These are phyloP conservation scores for Setophaga coronata DNA, from an alignment of 2,113 vertebrate species.

Conservation along the genomic window DNA sequence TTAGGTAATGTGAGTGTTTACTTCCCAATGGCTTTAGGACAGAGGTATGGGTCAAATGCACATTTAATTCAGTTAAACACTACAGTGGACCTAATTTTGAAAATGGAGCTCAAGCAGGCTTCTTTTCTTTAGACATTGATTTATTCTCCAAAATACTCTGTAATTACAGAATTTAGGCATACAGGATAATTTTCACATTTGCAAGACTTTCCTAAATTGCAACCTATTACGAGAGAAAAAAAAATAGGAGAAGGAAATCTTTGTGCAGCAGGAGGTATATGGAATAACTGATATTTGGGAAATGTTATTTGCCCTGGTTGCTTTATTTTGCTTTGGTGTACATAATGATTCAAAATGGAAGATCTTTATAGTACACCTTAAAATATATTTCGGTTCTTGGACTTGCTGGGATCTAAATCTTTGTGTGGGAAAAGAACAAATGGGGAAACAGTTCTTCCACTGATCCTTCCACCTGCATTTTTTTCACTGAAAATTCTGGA, in stretches of 20 bases:
- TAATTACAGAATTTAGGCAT: background rate
- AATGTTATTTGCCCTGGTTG: background rate
- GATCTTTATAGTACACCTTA: background rate
- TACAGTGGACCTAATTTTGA: background rate
- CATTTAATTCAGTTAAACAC: background rate
- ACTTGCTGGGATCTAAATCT: background rate
- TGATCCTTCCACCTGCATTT: background rate
- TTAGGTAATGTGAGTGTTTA: background rate
- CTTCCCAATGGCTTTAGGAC: background rate
- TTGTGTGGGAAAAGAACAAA: background rate
- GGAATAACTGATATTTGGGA: background rate
- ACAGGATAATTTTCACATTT: background rate
- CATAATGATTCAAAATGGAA: background rate
- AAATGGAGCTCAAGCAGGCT: background rate
- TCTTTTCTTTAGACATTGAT: background rate
- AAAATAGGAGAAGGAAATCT: rapidly evolving
- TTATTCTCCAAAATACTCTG: background rate
- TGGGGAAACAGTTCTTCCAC: background rate
- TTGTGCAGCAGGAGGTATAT: background rate
- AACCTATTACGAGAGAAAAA: background rate
- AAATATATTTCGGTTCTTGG: background rate
- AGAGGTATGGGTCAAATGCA: background rate
- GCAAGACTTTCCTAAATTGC: background rate
- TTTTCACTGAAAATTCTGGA: background rate
- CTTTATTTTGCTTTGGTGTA: background rate